Evolutionary conservation across 2,797 vertebrate genomes (phyloP).

Genomic region (Crenuchus spilurus): DNA sequence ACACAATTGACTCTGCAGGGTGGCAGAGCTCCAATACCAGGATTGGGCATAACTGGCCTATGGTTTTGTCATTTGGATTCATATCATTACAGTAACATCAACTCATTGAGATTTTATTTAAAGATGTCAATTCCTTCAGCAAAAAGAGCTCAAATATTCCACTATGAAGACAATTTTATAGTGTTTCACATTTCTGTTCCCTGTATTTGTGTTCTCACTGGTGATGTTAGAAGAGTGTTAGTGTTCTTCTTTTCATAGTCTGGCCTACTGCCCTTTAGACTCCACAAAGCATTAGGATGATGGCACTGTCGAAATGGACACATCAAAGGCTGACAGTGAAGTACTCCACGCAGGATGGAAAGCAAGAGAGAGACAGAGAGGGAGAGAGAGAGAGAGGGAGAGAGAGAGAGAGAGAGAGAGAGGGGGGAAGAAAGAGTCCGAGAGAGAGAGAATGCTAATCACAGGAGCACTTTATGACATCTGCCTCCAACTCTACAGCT

Average conservation of each 20-base stretch:
- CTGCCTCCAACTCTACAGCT: conserved; percentile 17
- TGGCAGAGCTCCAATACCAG: too few species aligned
- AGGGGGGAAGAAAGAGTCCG: too few species aligned
- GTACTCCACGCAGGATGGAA: not conserved
- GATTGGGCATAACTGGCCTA: too few species aligned
- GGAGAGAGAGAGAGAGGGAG: conserved; percentile 32
- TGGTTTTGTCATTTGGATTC: too few species aligned
- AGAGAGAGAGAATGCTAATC: conserved; percentile 40
- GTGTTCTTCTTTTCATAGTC: not conserved
- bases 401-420: conserved; percentile 30
- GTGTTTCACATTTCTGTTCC: too few species aligned
- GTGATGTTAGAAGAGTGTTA: conserved; percentile 20
- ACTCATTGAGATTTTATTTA: too few species aligned
- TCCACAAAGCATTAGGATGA: conserved; percentile 16
- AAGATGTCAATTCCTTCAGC: too few species aligned
- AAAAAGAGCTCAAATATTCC: too few species aligned
- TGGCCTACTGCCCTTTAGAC: conserved; percentile 40
- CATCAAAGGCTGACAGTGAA: conserved; percentile 40
- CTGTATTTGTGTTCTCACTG: not conserved
- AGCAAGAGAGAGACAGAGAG: conserved; percentile 17
- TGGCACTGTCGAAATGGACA: conserved; percentile 22
- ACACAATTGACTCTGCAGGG: too few species aligned
- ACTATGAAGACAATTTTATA: too few species aligned
- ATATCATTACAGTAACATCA: too few species aligned
- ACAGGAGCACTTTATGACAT: conserved; percentile 42